Evolutionary conservation across 2,113 vertebrate genomes (phyloP), one percentile per base, ranked within the genome.

Genomic region (Heterotis niloticus): DNA sequence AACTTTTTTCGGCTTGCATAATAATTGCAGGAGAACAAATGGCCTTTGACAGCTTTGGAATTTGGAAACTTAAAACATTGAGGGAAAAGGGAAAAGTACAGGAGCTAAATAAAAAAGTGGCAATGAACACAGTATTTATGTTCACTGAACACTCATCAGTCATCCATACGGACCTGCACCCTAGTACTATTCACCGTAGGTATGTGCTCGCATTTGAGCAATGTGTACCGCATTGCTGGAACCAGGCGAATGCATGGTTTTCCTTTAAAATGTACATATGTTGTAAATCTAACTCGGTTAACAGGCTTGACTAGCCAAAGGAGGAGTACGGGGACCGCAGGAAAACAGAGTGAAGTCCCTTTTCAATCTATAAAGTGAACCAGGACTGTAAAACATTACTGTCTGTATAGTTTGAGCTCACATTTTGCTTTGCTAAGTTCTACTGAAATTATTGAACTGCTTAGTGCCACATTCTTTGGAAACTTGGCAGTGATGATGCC

Each of bases 221-320:
- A 52, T 52, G 10, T n/a, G 51, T 52, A 23, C 44, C 12, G 59
- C 18, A 71, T n/a, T 71, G 20, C 9, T 12, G 23, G 5, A 24
- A 13, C 0, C 5, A 24, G 23, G 13, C 10, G 10, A 71, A 23
- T 71, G 20, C 13, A 34, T 20, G 52, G 44, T n/a, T 23, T 54
- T 28, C 16, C 29, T 28, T n/a, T 23, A 28, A 26, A 67, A 28
- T 17, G 17, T 29, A 14, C 9, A 69, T 7, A 18, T 24, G 7
- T 51, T 52, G 69, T 52, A 72, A 72, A 54, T 54, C 69, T 72
- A 52, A 72, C 51, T 20, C 51, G 44, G 5, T 72, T 72, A 9
- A 54, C 12, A 72, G 20, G 11, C n/a, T 72, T 44, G 2, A 44
- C 34, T 44, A n/a, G n/a, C n/a, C n/a, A 44, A 44, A 44, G 34